These are phyloP conservation scores for Asteroscopus sphinx DNA, from an alignment of 2,888 invertebrate genomes.

Conservation along the genomic window DNA sequence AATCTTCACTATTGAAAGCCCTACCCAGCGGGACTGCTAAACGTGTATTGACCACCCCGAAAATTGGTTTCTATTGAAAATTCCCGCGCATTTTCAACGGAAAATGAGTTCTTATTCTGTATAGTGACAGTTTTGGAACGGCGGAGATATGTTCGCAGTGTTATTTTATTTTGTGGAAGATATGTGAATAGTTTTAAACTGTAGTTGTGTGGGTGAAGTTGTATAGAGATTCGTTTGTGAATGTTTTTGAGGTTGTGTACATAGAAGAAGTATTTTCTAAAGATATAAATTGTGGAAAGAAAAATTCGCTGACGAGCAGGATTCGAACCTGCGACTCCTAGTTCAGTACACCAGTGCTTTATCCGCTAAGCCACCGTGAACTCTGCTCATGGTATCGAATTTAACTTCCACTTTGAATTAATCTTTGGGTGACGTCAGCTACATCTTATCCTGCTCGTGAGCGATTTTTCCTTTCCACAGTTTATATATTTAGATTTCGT, in stretches of 20 bases:
- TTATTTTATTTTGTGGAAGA: slow-evolving; percentile 21
- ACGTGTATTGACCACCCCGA: slow-evolving; percentile 65
- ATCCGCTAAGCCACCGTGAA: too few species aligned
- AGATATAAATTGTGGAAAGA: too few species aligned
- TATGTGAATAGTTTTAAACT: not conserved
- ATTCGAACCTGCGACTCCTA: too few species aligned
- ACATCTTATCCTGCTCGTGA: too few species aligned
- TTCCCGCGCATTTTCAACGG: slow-evolving; percentile 46
- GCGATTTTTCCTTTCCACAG: too few species aligned
- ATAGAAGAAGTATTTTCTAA: too few species aligned
- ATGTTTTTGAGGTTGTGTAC: not conserved
- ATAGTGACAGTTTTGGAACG: slow-evolving; percentile 36
- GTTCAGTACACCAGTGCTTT: too few species aligned
- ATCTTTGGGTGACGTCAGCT: too few species aligned
- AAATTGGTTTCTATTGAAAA: slow-evolving; percentile 72
- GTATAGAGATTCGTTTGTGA: not conserved
- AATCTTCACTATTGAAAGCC: slow-evolving; percentile 73
- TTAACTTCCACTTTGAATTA: too few species aligned
- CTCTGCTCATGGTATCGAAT: too few species aligned
- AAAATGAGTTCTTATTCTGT: slow-evolving; percentile 44
- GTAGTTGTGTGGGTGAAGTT: slow-evolving; percentile 1
- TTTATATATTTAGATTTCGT: too few species aligned
- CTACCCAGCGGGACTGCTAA: slow-evolving; percentile 58
- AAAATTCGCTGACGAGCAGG: too few species aligned
- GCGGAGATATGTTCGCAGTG: slow-evolving; percentile 14